Base-by-base conservation (phyloP, 2,888 invertebrate species). In the Elysia crispata region DNA sequence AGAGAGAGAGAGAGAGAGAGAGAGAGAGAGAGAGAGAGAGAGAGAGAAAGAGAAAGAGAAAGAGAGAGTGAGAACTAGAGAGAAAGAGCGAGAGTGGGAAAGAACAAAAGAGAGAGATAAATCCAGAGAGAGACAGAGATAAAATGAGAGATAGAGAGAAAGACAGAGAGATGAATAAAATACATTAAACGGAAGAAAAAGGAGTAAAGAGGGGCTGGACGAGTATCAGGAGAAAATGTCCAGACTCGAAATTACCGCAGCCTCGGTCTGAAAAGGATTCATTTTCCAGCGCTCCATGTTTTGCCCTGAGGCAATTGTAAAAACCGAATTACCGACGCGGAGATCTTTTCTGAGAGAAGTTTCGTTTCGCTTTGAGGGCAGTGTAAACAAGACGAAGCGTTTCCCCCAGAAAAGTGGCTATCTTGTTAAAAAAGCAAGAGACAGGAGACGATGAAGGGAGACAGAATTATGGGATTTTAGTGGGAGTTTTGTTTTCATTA, bases 261-360 rank as follows among this genome's bases (percentile, higher is more conserved):
- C 62, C 31, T 62, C 49, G 33, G 50, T 78, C 60, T 41, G 41
- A 41, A 78, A 72, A 78, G 73, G 73, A 66, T 13, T 70, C 77
- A 49, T 41, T 62, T 73, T 64, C 73, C 50, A 73, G 20, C 30
- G 23, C 62, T 30, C 50, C 72, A n/a, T 20, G 62, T 60, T 62
- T 41, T 30, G 50, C 77, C 77, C 72, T 13, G 77, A 64, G 77
- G 72, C 77, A 78, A 78, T 49, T 3, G 77, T 78, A 78, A 78
- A 78, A 78, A 78, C 77, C 72, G 77, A 78, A 78, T 78, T 78
- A 78, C 62, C 25, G 30, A 60, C 41, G 77, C n/a, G 72, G 62
- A 72, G 77, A 64, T 62, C 41, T 41, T 41, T 33, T 64, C n/a
- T 49, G 30, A 72, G 62, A 50, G 72, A 78, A 62, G n/a, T 69